Percentiles rank a stretch among this genome's conserved stretches.
Conservation (phyloP, 2,797 vertebrate species). For the Staurois parvus region DNA sequence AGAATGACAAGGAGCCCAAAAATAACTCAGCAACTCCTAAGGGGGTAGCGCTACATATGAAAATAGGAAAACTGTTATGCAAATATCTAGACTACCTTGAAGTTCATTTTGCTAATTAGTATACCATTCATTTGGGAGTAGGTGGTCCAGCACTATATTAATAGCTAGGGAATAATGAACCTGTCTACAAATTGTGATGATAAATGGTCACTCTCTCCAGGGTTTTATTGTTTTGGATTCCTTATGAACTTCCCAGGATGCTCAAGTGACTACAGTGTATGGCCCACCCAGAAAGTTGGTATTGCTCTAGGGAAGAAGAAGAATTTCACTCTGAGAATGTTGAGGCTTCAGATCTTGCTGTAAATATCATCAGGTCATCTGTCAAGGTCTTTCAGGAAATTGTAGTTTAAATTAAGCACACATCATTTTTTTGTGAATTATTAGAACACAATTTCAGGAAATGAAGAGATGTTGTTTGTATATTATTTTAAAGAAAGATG, state of each 20-base stretch:
- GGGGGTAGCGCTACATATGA: too few species aligned
- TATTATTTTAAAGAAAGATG: too few species aligned
- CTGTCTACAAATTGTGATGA: slow-evolving; percentile 5
- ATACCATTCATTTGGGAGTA: neutral
- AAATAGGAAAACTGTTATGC: too few species aligned
- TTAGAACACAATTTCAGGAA: neutral
- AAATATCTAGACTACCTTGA: too few species aligned
- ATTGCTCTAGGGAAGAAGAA: slow-evolving; percentile 4
- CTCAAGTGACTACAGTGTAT: slow-evolving; percentile 10
- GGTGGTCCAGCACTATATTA: neutral
- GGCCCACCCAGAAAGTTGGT: slow-evolving; percentile 18
- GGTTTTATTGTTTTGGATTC: slow-evolving; percentile 47
- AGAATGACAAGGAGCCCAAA: too few species aligned
- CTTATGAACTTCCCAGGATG: slow-evolving; percentile 20
- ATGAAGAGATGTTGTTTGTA: neutral
- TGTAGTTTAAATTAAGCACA: slow-evolving; percentile 14
- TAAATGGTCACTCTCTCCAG: slow-evolving; percentile 17
- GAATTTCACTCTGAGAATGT: slow-evolving; percentile 27
- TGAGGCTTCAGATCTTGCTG: slow-evolving; percentile 33
- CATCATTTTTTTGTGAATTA: neutral
- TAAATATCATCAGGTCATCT: slow-evolving; percentile 42
- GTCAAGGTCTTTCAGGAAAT: slow-evolving; percentile 37
- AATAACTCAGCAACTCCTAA: too few species aligned
- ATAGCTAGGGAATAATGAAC: neutral
- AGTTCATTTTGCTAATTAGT: neutral